Conservation (phyloP, 2,797 vertebrate species). For the Hypotaenidia philippensis region DNA sequence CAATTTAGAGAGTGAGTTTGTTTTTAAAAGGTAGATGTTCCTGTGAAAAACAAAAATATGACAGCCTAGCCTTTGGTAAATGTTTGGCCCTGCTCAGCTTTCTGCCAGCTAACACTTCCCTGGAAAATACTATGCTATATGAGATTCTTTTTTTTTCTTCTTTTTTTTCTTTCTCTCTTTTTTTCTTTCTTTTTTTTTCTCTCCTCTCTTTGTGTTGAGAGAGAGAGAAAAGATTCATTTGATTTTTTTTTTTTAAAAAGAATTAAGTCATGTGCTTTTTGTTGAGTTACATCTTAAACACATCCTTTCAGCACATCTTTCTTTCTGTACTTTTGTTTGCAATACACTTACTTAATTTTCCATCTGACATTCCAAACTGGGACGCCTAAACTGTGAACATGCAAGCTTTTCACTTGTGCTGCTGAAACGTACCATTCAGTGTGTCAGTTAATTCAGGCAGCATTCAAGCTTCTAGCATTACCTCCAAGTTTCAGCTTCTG, state of each 20-base stretch:
- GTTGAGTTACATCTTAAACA: not conserved
- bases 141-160: not conserved
- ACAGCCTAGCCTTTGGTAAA: not conserved
- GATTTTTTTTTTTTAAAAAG: not conserved
- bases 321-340: conserved; percentile 35
- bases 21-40: not conserved
- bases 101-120: not conserved
- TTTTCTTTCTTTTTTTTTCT: too few relatives aligned
- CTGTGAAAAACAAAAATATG: not conserved
- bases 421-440: not conserved
- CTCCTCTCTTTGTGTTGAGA: not conserved
- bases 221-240: not conserved
- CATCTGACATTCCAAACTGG: not conserved
- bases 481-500: not conserved
- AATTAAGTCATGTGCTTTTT: conserved; percentile 14
- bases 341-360: conserved; percentile 33
- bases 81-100: not conserved
- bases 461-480: not conserved
- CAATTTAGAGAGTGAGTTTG: not conserved
- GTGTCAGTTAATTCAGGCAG: not conserved
- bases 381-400: not conserved
- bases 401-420: not conserved
- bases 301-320: conserved; percentile 11
- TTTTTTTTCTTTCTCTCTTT: not conserved
- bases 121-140: not conserved